Base-by-base conservation (phyloP, 2,113 vertebrate species). In the Apodemus speciosus region DNA sequence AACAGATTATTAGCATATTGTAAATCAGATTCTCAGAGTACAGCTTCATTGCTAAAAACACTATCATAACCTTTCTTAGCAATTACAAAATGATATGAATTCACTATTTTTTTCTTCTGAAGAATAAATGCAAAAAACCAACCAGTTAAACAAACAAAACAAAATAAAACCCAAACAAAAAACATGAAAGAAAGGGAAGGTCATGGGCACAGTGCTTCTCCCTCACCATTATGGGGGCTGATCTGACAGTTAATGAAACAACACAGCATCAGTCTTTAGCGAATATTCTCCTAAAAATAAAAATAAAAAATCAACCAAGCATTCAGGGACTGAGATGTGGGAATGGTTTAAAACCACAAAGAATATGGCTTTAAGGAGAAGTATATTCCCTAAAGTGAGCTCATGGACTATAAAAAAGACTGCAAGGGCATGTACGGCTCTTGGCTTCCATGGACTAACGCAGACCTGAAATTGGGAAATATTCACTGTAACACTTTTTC, bases 341-440 rank as follows among this genome's bases (percentile, higher is more conserved):
- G 91, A 95, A 71, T 53, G 72, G 85, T 53, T 95, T 23, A 88
- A 97, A 97, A 98, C 95, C 53, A 49, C 32, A 91, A n/a, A 4
- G 53, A 43, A 46, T 43, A 1, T 9, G 84, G 95, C 90, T 86
- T 94, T 68, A n/a, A 3, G 85, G 60, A 96, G 93, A 92, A 93
- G 25, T 90, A 2, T 1, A 85, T 86, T 87, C 40, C 95, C 90
- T 76, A 0, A 95, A 95, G 75, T n/a, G 35, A 69, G 60, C 75
- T 46, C 86, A 64, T 0, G 95, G 73, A 71, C 92, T 23, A 62
- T 71, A 89, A 21, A 9, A 49, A 9, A 64, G 66, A n/a, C 20
- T 88, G 69, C 46, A n/a, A 66, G 35, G 79, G 49, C 20, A 49
- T 80, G 25, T 71, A 64, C 32, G 73, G 32, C 18, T 56, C 62